These are phyloP conservation scores for Stichopus horrens DNA, from an alignment of 53 echinoderm and acorn worm species.

Conservation along the genomic window DNA sequence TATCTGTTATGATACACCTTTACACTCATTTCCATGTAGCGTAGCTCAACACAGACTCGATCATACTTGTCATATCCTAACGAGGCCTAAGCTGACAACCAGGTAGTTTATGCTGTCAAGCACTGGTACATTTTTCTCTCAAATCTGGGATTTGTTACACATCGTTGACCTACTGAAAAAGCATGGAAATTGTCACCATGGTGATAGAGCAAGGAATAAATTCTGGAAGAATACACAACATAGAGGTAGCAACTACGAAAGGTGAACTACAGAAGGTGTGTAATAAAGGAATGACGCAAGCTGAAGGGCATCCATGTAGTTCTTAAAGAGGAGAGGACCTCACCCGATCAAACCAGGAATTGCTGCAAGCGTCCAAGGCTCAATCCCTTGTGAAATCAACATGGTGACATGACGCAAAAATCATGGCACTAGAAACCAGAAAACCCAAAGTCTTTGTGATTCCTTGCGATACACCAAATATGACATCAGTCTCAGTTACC, in stretches of 20 bases:
- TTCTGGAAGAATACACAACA: constrained; percentile 21
- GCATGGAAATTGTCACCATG: constrained; percentile 20
- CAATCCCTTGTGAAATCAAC: not conserved
- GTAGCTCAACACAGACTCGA: not conserved
- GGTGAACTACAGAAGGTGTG: not conserved
- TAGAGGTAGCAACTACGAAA: constrained; percentile 16
- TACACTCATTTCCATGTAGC: not conserved
- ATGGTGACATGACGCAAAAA: not conserved
- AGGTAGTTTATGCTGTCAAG: not conserved
- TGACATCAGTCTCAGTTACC: too few relatives aligned
- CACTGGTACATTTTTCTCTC: not conserved
- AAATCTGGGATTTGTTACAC: too few relatives aligned
- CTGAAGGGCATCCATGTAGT: constrained; percentile 5
- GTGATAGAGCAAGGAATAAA: constrained; percentile 1
- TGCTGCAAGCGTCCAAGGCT: not conserved
- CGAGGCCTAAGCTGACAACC: not conserved
- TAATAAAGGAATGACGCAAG: not conserved
- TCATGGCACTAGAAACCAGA: not conserved
- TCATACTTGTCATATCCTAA: not conserved
- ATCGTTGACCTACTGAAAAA: not conserved
- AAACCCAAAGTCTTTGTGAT: too few relatives aligned
- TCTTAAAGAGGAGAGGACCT: constrained; percentile 9
- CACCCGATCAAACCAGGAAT: constrained; percentile 12
- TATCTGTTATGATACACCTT: too few relatives aligned
- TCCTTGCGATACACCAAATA: too few relatives aligned